Evolutionary conservation across 2,797 vertebrate species (phyloP).

Genomic region (Helicolenus hilgendorfi): DNA sequence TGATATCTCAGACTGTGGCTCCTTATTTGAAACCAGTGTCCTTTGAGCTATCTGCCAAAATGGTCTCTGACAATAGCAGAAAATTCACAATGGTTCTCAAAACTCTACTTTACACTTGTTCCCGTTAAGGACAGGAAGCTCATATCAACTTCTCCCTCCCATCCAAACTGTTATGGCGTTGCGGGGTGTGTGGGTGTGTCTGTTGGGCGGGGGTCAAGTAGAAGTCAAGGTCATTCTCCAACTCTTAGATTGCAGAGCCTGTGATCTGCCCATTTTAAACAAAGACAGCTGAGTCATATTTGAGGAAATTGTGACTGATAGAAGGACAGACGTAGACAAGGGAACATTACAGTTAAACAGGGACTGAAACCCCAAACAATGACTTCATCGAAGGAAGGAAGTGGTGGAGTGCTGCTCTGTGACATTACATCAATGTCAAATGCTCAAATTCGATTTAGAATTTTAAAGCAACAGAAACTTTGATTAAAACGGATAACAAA

Average conservation of each 20-base stretch:
- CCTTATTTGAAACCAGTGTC: not conserved
- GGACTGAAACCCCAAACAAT: slow-evolving; percentile 49
- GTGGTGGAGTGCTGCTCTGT: not conserved
- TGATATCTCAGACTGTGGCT: not conserved
- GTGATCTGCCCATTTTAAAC: slow-evolving; percentile 53
- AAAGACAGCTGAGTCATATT: slow-evolving; percentile 52
- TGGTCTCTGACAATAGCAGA: not conserved
- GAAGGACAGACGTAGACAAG: slow-evolving; percentile 19
- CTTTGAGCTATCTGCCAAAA: not conserved
- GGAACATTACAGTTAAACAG: slow-evolving; percentile 26
- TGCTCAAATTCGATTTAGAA: not conserved
- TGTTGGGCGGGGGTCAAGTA: not conserved
- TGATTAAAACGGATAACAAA: not conserved
- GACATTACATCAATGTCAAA: slow-evolving; percentile 33
- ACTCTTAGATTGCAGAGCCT: slow-evolving; percentile 21
- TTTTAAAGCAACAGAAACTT: not conserved
- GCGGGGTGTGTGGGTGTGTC: not conserved
- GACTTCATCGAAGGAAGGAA: slow-evolving; percentile 39
- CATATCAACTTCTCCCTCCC: slow-evolving; percentile 11
- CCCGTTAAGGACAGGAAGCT: slow-evolving; percentile 27
- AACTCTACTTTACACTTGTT: not conserved
- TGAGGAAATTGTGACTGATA: slow-evolving; percentile 53
- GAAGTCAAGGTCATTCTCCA: slow-evolving; percentile 12
- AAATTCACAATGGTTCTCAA: not conserved
- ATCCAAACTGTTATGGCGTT: slow-evolving; percentile 4